A percentile compares a stretch with the other conserved stretches of the same genome.
These are phyloP conservation scores for Busseola fusca DNA, from an alignment of 2,888 invertebrate genomes.

Conservation along the genomic window DNA sequence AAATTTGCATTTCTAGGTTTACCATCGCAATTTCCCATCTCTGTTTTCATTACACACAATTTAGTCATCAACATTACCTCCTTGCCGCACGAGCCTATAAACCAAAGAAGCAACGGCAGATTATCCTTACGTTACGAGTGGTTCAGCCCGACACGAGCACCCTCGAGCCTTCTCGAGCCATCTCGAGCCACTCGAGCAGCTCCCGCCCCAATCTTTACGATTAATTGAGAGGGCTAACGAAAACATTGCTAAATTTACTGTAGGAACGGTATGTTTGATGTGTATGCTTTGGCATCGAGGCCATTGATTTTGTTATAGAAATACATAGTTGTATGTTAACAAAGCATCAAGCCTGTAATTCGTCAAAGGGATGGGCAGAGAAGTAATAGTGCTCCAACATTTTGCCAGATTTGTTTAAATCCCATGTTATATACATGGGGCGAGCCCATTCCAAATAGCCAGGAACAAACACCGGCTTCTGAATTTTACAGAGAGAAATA, in stretches of 20 bases:
- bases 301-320: conserved; percentile 1
- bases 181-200: conserved; percentile 58
- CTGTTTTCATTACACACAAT: neutral
- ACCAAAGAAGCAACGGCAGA: conserved; percentile 60
- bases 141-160: conserved; percentile 63
- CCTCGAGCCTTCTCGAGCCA: conserved; percentile 59
- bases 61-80: conserved; percentile 2
- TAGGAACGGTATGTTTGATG: conserved; percentile 62
- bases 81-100: conserved; percentile 45
- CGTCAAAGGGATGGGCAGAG: neutral
- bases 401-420: neutral
- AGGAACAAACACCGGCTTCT: neutral
- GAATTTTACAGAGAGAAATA: neutral
- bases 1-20: neutral
- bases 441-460: neutral
- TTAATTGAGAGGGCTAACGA: conserved; percentile 78
- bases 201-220: conserved; percentile 70
- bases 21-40: neutral
- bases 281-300: conserved; percentile 18
- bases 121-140: conserved; percentile 64
- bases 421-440: neutral
- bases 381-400: too few relatives aligned
- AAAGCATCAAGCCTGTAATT: too few relatives aligned
- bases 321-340: neutral
- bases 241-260: conserved; percentile 73